A percentile compares a stretch with the other conserved stretches of the same genome.
Evolutionary conservation across 2,797 vertebrate genomes (phyloP).

Genomic region (Discoglossus pictus): DNA sequence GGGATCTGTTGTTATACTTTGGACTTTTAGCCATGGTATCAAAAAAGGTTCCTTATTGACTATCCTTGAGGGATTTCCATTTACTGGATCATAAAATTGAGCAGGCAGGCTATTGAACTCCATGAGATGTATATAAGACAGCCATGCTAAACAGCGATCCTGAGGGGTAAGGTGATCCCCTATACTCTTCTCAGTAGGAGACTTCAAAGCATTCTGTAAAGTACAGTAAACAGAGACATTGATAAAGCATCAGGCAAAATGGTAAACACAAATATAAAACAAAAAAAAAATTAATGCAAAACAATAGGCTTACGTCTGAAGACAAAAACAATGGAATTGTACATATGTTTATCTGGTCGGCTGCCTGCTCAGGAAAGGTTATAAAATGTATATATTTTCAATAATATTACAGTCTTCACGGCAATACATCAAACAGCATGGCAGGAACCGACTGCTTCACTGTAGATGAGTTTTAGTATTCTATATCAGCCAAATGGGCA

Average conservation of each 20-base stretch:
- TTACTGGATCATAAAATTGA: constrained; percentile 80
- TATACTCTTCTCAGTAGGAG: constrained; percentile 66
- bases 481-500: too few relatives aligned
- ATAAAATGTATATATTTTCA: too few relatives aligned
- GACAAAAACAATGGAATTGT: too few relatives aligned
- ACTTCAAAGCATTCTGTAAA: constrained; percentile 81
- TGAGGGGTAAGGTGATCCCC: constrained; percentile 71
- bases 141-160: constrained; percentile 89
- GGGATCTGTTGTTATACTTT: constrained; percentile 77
- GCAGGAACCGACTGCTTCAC: too few relatives aligned
- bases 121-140: constrained; percentile 86
- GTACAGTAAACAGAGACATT: constrained; percentile 49
- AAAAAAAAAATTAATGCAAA: too few relatives aligned
- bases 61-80: constrained; percentile 80
- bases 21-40: constrained; percentile 80
- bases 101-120: constrained; percentile 85
- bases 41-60: constrained; percentile 82
- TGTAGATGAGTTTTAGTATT: too few relatives aligned
- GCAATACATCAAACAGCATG: too few relatives aligned
- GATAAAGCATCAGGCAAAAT: background rate
- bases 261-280: background rate
- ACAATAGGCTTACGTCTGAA: too few relatives aligned
- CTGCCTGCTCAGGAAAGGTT: too few relatives aligned
- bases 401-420: too few relatives aligned
- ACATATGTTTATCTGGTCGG: too few relatives aligned